A percentile compares a stretch with the other conserved stretches of the same genome.
phyloP scores from a whole-genome alignment of 2,888 invertebrate species.

The Ochropleura plecta region DNA sequence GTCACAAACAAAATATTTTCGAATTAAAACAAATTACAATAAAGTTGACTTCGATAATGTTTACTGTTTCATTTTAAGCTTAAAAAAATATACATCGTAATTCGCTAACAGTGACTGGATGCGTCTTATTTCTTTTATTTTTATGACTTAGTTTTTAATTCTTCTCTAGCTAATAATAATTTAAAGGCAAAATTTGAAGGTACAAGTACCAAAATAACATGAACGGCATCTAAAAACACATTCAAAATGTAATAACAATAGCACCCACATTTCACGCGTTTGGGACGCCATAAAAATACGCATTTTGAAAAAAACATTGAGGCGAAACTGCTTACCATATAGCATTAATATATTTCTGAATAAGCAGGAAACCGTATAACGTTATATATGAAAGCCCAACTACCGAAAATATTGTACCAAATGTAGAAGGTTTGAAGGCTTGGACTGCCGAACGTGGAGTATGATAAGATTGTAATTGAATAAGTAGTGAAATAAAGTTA shows the following conservation, averaged over 20 bases:
- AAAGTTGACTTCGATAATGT: too few species aligned
- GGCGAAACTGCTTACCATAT: constrained; percentile 17
- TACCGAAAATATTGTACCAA: constrained; percentile 39
- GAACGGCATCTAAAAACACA: background rate
- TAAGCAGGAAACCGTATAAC: constrained; percentile 35
- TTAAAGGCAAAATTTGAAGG: background rate
- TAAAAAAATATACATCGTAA: too few species aligned
- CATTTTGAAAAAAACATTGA: constrained; percentile 4
- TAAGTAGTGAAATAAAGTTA: background rate
- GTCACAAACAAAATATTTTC: too few species aligned
- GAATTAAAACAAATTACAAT: too few species aligned
- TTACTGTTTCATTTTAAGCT: too few species aligned
- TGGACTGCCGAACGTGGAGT: constrained; percentile 5
- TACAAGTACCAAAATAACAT: background rate
- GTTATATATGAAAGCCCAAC: constrained; percentile 30
- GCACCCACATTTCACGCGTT: background rate
- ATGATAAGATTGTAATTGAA: background rate
- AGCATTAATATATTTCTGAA: constrained; percentile 25
- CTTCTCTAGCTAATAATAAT: background rate
- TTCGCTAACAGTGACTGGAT: too few species aligned
- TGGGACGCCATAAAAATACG: constrained; percentile 8
- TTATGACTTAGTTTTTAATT: background rate
- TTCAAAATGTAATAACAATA: constrained; percentile 1
- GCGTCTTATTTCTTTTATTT: too few species aligned
- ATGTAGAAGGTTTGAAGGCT: constrained; percentile 12